Evolutionary conservation across 2,797 vertebrate species (phyloP).

Genomic region (Channallabes apus): DNA sequence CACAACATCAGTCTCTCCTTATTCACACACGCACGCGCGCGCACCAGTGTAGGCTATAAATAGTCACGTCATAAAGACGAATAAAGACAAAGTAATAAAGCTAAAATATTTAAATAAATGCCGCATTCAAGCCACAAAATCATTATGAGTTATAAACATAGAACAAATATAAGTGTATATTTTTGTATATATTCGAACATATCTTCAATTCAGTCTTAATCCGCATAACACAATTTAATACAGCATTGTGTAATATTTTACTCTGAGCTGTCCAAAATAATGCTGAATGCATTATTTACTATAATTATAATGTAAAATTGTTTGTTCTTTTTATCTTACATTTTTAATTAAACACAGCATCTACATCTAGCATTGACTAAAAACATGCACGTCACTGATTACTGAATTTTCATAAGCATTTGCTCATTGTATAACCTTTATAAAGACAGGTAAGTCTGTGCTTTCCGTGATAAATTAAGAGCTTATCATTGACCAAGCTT

Average conservation of each 20-base stretch:
- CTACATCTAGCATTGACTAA: neutral
- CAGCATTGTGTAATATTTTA: neutral
- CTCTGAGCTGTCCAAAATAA: neutral
- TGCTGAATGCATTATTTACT: neutral
- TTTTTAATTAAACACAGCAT: neutral
- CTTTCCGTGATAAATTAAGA: neutral
- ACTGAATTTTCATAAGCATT: neutral
- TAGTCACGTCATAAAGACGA: neutral
- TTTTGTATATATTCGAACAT: neutral
- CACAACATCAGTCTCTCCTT: slow-evolving; percentile 28
- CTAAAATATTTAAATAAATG: neutral
- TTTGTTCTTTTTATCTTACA: too few relatives aligned
- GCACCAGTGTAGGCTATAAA: neutral
- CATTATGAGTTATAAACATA: neutral
- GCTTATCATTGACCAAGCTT: neutral
- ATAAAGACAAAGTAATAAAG: neutral
- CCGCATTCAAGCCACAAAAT: too few relatives aligned
- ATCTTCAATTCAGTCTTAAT: neutral
- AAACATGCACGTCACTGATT: neutral
- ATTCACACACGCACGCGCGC: neutral
- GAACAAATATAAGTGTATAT: neutral
- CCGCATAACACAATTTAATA: neutral
- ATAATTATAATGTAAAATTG: neutral
- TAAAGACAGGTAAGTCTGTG: neutral
- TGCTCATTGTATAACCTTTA: neutral